Evolutionary conservation across 2,888 invertebrate genomes (phyloP).

Genomic region (Acronicta leporina): DNA sequence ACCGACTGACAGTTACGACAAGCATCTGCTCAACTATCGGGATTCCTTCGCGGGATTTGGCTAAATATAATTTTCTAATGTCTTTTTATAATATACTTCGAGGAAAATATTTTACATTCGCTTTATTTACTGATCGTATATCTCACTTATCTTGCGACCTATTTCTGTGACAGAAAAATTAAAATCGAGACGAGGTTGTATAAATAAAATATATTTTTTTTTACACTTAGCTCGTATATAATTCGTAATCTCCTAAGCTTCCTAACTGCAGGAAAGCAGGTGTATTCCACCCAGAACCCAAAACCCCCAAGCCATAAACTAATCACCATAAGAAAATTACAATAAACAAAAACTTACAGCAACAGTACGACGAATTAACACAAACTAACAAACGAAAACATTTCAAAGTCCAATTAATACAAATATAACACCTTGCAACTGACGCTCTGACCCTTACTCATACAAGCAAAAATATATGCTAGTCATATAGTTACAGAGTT

Average conservation of each 20-base stretch:
- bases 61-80: conserved; percentile 67
- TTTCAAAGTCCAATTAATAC: conserved; percentile 80
- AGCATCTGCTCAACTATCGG: conserved; percentile 75
- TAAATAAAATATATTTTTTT: conserved; percentile 25
- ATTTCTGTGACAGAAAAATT: conserved; percentile 40
- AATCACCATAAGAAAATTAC: conserved; percentile 38
- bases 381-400: conserved; percentile 77
- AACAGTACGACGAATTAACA: conserved; percentile 66
- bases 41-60: conserved; percentile 59
- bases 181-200: conserved; percentile 35
- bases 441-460: conserved; percentile 52
- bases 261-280: background rate
- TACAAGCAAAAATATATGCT: conserved; percentile 52
- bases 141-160: conserved; percentile 53
- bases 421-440: conserved; percentile 75
- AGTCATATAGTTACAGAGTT: conserved; percentile 45
- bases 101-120: conserved; percentile 49
- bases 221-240: too few relatives aligned
- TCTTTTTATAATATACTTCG: conserved; percentile 43
- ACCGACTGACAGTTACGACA: conserved; percentile 78
- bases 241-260: too few relatives aligned
- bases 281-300: conserved; percentile 8
- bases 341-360: conserved; percentile 47
- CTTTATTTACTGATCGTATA: conserved; percentile 49
- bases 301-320: conserved; percentile 11